A percentile compares a stretch with the other conserved stretches of the same genome.
These are phyloP conservation scores for Celastrina argiolus DNA, from an alignment of 2,888 invertebrate genomes.

Conservation along the genomic window DNA sequence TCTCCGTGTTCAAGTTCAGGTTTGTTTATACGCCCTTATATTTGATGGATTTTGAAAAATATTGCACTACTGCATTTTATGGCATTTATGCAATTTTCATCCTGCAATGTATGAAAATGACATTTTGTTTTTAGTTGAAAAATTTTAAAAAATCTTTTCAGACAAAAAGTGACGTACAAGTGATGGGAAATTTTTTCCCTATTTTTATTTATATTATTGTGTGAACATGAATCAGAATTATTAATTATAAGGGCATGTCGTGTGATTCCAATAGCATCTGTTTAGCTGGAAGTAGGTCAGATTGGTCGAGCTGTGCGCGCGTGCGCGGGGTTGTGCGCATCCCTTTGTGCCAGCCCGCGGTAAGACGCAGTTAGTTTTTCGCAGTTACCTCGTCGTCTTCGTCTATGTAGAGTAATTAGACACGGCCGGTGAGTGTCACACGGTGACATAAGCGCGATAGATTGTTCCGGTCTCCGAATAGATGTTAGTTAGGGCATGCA, in stretches of 20 bases:
- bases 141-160: neutral
- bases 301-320: slow-evolving; percentile 41
- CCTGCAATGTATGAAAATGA: neutral
- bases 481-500: slow-evolving; percentile 70
- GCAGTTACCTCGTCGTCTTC: slow-evolving; percentile 43
- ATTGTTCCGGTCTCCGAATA: slow-evolving; percentile 43
- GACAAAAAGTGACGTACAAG: neutral
- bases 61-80: neutral
- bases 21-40: slow-evolving; percentile 12
- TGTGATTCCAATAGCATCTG: slow-evolving; percentile 31
- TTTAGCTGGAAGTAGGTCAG: slow-evolving; percentile 51
- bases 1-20: slow-evolving; percentile 21
- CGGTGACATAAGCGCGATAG: slow-evolving; percentile 34
- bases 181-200: neutral
- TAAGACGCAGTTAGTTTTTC: slow-evolving; percentile 42
- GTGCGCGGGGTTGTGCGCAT: slow-evolving; percentile 45
- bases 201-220: neutral
- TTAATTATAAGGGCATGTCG: slow-evolving; percentile 22
- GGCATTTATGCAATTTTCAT: neutral
- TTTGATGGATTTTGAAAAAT: neutral
- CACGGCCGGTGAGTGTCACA: slow-evolving; percentile 56
- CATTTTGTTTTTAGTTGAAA: neutral
- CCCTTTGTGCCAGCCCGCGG: slow-evolving; percentile 33
- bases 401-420: slow-evolving; percentile 49
- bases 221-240: neutral